Conservation (phyloP, 1,140 invertebrate species). For the Drosophila repletoides region DNA sequence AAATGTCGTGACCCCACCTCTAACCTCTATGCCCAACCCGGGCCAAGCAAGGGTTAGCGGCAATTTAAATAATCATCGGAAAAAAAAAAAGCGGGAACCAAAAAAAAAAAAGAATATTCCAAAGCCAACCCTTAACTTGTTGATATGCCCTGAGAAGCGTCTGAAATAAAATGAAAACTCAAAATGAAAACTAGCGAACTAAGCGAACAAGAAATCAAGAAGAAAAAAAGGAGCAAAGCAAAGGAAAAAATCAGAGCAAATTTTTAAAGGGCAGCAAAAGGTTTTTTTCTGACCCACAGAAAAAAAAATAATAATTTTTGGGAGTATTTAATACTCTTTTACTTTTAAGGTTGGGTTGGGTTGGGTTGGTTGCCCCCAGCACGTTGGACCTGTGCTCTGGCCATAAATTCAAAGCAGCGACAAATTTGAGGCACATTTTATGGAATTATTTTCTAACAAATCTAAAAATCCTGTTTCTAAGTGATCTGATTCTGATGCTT, state of each 20-base stretch:
- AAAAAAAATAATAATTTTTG: not conserved
- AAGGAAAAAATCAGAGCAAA: slow-evolving; percentile 12
- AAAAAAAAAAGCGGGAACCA: slow-evolving; percentile 53
- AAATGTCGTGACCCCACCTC: slow-evolving; percentile 72
- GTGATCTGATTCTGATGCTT: slow-evolving; percentile 17
- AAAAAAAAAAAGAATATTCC: slow-evolving; percentile 21
- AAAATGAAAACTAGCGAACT: slow-evolving; percentile 49
- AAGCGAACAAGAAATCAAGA: slow-evolving; percentile 7
- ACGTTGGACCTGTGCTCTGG: slow-evolving; percentile 23
- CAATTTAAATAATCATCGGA: slow-evolving; percentile 77
- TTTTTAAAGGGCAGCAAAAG: slow-evolving; percentile 41
- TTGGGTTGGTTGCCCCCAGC: slow-evolving; percentile 20
- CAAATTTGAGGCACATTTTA: slow-evolving; percentile 24
- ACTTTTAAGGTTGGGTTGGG: not conserved
- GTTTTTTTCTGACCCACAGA: slow-evolving; percentile 58
- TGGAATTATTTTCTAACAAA: too few species aligned
- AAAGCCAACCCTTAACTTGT: slow-evolving; percentile 67
- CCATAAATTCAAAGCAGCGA: slow-evolving; percentile 27
- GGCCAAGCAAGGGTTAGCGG: slow-evolving; percentile 71
- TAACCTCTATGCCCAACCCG: slow-evolving; percentile 58
- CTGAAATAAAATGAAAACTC: slow-evolving; percentile 45
- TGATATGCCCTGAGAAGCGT: slow-evolving; percentile 43
- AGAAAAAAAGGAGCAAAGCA: not conserved
- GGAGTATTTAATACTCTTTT: not conserved
- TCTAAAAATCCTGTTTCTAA: slow-evolving; percentile 10